A percentile compares a stretch with the other conserved stretches of the same genome.
These are phyloP conservation scores for Vulpes lagopus DNA, from an alignment of 2,113 vertebrate genomes.

Conservation along the genomic window DNA sequence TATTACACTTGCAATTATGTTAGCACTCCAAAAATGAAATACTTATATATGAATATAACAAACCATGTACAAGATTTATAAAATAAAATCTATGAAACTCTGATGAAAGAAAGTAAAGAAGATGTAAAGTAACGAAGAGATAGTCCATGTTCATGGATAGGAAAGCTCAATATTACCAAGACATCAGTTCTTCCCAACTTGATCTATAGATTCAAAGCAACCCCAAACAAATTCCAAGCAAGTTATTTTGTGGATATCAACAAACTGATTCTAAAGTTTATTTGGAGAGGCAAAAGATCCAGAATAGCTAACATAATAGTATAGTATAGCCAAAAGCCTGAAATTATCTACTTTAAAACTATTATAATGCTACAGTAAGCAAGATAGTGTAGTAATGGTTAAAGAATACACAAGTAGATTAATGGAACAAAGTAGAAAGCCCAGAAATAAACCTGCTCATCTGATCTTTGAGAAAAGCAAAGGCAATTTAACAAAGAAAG, in stretches of 20 bases:
- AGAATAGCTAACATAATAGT: neutral
- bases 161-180: neutral
- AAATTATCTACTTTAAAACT: neutral
- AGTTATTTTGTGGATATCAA: neutral
- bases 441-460: neutral
- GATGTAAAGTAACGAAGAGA: neutral
- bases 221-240: neutral
- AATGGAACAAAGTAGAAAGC: neutral
- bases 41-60: neutral
- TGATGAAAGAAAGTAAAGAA: neutral
- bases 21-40: neutral
- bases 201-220: neutral
- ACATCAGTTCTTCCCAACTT: neutral
- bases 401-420: neutral
- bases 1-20: neutral
- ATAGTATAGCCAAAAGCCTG: neutral
- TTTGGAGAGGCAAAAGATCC: neutral
- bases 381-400: neutral
- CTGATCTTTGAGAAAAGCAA: conserved; percentile 1
- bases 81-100: neutral
- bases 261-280: neutral
- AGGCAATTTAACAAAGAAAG: conserved; percentile 7
- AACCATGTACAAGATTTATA: neutral
- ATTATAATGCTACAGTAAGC: neutral
- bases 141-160: neutral